Percentiles rank a stretch among this genome's conserved stretches.
These are phyloP conservation scores for Drosophila peninsularis DNA, from an alignment of 2,888 invertebrate species.

Conservation along the genomic window DNA sequence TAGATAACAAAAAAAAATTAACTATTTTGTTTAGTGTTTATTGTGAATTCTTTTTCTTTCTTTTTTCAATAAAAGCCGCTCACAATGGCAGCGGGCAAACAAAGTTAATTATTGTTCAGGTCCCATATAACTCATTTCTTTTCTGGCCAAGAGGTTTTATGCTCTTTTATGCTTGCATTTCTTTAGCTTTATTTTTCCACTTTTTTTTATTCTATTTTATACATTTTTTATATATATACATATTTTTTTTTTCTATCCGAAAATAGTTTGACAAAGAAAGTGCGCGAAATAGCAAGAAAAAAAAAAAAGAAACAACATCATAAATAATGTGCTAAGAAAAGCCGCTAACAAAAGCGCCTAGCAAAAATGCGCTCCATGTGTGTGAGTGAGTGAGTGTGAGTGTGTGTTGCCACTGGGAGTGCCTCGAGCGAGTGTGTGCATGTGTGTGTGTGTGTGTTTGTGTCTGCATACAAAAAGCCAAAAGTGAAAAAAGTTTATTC, in stretches of 20 bases:
- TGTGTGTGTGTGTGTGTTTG: background rate
- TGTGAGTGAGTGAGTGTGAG: conserved; percentile 5
- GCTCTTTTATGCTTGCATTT: conserved; percentile 52
- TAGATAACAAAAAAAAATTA: background rate
- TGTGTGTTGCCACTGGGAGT: conserved; percentile 28
- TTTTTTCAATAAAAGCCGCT: conserved; percentile 38
- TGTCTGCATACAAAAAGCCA: conserved; percentile 46
- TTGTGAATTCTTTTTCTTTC: conserved; percentile 24
- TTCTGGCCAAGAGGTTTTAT: conserved; percentile 20
- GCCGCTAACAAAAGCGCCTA: conserved; percentile 64
- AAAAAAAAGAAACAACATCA: conserved; percentile 41
- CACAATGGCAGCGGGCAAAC: conserved; percentile 33
- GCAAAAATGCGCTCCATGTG: conserved; percentile 40
- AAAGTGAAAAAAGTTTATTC: conserved; percentile 72
- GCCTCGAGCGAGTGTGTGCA: conserved; percentile 8
- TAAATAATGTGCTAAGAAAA: conserved; percentile 75
- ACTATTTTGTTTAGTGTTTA: conserved; percentile 14
- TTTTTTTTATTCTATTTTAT: conserved; percentile 14
- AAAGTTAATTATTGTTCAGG: conserved; percentile 63
- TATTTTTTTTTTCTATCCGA: conserved; percentile 33
- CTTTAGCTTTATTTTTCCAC: conserved; percentile 16
- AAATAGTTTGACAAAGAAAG: conserved; percentile 70
- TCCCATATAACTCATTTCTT: conserved; percentile 40
- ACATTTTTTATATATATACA: conserved; percentile 1
- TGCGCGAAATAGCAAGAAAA: conserved; percentile 44